phyloP scores from a whole-genome alignment of 1,140 invertebrate species.

The Colletes gigas region DNA sequence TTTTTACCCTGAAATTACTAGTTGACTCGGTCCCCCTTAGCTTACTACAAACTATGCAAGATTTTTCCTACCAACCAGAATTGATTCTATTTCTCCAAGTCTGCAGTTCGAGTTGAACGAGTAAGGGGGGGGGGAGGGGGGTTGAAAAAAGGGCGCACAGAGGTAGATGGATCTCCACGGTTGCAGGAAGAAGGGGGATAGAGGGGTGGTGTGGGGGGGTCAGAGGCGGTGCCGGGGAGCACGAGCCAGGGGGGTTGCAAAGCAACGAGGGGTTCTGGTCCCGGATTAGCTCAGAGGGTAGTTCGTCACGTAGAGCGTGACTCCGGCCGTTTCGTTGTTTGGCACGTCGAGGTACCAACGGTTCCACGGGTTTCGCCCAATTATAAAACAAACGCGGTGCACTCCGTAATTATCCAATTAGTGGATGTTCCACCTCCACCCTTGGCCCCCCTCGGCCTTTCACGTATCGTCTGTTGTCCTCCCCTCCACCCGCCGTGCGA shows the following conservation, averaged over 20 bases:
- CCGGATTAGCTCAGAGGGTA: constrained; percentile 78
- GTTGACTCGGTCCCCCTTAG: too few species aligned
- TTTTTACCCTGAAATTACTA: too few species aligned
- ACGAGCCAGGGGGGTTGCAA: constrained; percentile 36
- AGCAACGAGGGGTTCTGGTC: constrained; percentile 48
- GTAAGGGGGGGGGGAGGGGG: background rate
- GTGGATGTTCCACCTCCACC: constrained; percentile 70
- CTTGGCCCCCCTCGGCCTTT: constrained; percentile 5
- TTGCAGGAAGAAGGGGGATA: background rate
- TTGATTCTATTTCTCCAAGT: constrained; percentile 17
- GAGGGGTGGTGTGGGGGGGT: constrained; percentile 11
- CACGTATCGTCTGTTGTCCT: constrained; percentile 26
- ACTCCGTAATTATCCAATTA: constrained; percentile 82
- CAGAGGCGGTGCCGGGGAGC: constrained; percentile 43
- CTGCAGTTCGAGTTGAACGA: background rate
- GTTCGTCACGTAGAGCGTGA: constrained; percentile 81
- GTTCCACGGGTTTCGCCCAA: constrained; percentile 76
- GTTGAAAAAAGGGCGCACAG: constrained; percentile 20
- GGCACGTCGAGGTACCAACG: constrained; percentile 76
- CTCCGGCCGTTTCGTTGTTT: constrained; percentile 79
- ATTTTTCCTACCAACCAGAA: constrained; percentile 7
- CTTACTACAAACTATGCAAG: background rate
- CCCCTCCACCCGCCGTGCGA: constrained; percentile 15
- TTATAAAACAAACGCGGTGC: constrained; percentile 80
- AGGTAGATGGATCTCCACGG: background rate